A percentile compares a stretch with the other conserved stretches of the same genome.
These are phyloP conservation scores for Drosophila longiperda DNA, from an alignment of 2,888 invertebrate genomes.

Conservation along the genomic window DNA sequence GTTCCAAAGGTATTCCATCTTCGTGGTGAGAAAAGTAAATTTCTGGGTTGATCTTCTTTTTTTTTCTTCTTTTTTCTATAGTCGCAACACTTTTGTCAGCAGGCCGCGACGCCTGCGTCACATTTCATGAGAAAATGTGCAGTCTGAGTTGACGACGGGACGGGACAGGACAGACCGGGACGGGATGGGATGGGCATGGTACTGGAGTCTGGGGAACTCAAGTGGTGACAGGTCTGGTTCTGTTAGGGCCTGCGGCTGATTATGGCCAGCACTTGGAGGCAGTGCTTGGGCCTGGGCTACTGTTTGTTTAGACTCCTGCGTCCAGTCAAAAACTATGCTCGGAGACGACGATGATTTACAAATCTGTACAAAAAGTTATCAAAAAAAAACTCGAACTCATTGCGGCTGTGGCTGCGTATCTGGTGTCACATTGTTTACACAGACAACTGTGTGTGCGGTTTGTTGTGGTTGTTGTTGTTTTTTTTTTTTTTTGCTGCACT, in stretches of 20 bases:
- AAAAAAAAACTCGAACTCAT: slow-evolving; percentile 49
- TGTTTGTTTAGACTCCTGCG: slow-evolving; percentile 79
- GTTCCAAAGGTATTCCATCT: slow-evolving; percentile 35
- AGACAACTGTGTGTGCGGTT: slow-evolving; percentile 72
- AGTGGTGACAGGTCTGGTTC: slow-evolving; percentile 71
- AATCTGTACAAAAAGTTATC: slow-evolving; percentile 48
- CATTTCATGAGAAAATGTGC: slow-evolving; percentile 68
- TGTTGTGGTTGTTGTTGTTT: slow-evolving; percentile 38
- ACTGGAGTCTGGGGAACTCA: slow-evolving; percentile 45
- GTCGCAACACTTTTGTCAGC: slow-evolving; percentile 74
- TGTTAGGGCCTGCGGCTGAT: slow-evolving; percentile 64
- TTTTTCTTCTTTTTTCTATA: slow-evolving; percentile 32
- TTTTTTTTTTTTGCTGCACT: slow-evolving; percentile 64
- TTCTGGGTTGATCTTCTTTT: slow-evolving; percentile 8
- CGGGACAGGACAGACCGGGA: slow-evolving; percentile 10
- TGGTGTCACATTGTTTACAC: slow-evolving; percentile 70
- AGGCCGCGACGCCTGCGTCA: slow-evolving; percentile 56
- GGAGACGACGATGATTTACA: slow-evolving; percentile 42
- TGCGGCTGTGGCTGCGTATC: slow-evolving; percentile 51
- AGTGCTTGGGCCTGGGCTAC: slow-evolving; percentile 42
- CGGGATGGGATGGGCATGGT: not conserved
- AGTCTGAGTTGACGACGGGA: slow-evolving; percentile 18
- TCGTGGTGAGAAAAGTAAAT: slow-evolving; percentile 22
- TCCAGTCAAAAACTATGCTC: slow-evolving; percentile 54
- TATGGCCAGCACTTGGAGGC: slow-evolving; percentile 51